phyloP scores from a whole-genome alignment of 2,797 vertebrate genomes.

The Poeciliopsis paucimaculata region DNA sequence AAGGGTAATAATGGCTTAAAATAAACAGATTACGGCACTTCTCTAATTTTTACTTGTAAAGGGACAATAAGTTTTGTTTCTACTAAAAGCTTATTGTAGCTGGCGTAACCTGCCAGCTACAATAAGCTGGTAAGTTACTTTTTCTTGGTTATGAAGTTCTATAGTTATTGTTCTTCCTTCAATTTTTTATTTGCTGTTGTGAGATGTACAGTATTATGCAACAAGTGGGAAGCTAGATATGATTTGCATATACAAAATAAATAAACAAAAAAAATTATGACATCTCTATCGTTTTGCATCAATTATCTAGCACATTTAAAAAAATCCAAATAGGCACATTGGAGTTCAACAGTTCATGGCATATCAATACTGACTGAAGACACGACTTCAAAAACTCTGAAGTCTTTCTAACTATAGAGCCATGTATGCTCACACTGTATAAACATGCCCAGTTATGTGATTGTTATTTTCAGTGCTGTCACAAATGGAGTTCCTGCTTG shows the following conservation, averaged over 20 bases:
- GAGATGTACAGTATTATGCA: too few species aligned
- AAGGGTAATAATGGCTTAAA: background rate
- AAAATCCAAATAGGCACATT: background rate
- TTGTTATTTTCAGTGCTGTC: background rate
- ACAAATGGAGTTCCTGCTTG: background rate
- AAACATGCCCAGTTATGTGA: background rate
- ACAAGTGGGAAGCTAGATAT: too few species aligned
- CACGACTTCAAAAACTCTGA: background rate
- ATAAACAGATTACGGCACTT: background rate
- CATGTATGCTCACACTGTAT: background rate
- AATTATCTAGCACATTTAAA: background rate
- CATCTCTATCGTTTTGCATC: background rate
- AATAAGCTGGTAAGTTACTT: too few species aligned
- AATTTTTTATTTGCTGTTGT: too few species aligned
- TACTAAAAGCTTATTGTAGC: too few species aligned
- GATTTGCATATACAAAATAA: too few species aligned
- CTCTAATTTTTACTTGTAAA: background rate
- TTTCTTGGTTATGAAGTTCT: too few species aligned
- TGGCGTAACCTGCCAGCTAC: too few species aligned
- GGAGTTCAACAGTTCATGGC: background rate
- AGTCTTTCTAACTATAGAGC: background rate
- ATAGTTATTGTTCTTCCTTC: too few species aligned
- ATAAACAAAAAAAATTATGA: background rate
- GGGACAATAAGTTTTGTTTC: too few species aligned
- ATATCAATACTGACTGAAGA: background rate